These are phyloP conservation scores for Hoplodrina blanda DNA, from an alignment of 2,888 invertebrate genomes.

Conservation along the genomic window DNA sequence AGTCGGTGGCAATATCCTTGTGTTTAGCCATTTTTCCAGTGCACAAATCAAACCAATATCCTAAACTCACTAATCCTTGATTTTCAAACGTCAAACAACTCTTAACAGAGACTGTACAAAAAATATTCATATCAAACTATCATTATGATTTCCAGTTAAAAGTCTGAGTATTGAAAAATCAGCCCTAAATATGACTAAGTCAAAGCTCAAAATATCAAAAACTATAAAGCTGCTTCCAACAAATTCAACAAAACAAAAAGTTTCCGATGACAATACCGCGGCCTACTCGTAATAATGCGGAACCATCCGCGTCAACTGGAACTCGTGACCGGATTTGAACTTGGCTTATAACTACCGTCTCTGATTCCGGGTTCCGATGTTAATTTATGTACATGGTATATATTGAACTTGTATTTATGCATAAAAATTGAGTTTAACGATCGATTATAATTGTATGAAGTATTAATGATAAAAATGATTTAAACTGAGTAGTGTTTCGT, in stretches of 20 bases:
- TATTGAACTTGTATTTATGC: slow-evolving; percentile 5
- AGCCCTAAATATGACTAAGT: background rate
- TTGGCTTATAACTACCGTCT: slow-evolving; percentile 52
- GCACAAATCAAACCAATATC: too few relatives aligned
- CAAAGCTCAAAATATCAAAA: background rate
- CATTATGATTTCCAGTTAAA: background rate
- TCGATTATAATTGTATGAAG: slow-evolving; percentile 1
- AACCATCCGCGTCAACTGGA: slow-evolving; percentile 36
- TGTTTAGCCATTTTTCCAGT: too few relatives aligned
- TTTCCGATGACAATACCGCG: slow-evolving; percentile 25
- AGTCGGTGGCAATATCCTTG: too few relatives aligned
- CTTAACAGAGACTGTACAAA: too few relatives aligned
- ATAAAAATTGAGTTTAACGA: background rate
- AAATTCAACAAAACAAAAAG: slow-evolving; percentile 14
- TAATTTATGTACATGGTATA: slow-evolving; percentile 28
- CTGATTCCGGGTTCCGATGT: slow-evolving; percentile 42
- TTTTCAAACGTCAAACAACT: too few relatives aligned
- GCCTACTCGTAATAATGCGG: slow-evolving; percentile 25
- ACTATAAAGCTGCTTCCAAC: background rate
- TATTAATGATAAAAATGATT: background rate
- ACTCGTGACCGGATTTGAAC: slow-evolving; percentile 58
- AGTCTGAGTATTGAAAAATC: background rate
- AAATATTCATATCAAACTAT: too few relatives aligned
- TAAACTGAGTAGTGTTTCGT: too few relatives aligned
- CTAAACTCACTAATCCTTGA: too few relatives aligned